Conservation (phyloP, 2,888 invertebrate species). For the Nomada flava region DNA sequence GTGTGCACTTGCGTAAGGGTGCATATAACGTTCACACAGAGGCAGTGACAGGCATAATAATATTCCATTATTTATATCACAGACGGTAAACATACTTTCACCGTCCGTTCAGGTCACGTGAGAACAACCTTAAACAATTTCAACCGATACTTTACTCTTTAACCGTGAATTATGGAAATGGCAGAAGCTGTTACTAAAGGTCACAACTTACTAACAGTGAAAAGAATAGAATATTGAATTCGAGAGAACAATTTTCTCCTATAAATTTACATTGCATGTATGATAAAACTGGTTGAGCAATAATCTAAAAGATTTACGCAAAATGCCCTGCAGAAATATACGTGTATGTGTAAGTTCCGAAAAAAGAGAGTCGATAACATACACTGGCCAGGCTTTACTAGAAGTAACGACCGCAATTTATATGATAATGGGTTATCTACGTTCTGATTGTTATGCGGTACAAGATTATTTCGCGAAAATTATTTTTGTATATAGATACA, state of each 20-base stretch:
- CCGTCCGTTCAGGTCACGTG: conserved; percentile 42
- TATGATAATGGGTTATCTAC: too few species aligned
- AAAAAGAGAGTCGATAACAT: too few species aligned
- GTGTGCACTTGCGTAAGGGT: background rate
- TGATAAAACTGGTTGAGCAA: too few species aligned
- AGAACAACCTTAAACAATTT: conserved; percentile 44
- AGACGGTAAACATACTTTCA: conserved; percentile 39
- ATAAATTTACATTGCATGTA: too few species aligned
- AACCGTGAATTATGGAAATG: conserved; percentile 16
- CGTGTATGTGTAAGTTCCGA: too few species aligned
- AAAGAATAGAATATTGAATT: background rate
- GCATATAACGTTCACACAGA: conserved; percentile 10
- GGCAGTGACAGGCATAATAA: conserved; percentile 1
- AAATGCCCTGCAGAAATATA: too few species aligned
- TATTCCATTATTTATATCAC: conserved; percentile 38
- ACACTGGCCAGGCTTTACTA: background rate
- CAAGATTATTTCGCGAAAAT: too few species aligned
- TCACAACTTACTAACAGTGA: conserved; percentile 13
- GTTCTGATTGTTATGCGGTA: too few species aligned
- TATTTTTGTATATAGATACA: too few species aligned
- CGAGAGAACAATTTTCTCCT: too few species aligned
- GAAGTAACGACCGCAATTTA: background rate
- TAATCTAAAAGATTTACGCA: too few species aligned
- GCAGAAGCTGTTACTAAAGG: conserved; percentile 39
- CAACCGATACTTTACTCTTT: conserved; percentile 44